phyloP scores from a whole-genome alignment of 2,797 vertebrate species.

The Labroides dimidiatus region DNA sequence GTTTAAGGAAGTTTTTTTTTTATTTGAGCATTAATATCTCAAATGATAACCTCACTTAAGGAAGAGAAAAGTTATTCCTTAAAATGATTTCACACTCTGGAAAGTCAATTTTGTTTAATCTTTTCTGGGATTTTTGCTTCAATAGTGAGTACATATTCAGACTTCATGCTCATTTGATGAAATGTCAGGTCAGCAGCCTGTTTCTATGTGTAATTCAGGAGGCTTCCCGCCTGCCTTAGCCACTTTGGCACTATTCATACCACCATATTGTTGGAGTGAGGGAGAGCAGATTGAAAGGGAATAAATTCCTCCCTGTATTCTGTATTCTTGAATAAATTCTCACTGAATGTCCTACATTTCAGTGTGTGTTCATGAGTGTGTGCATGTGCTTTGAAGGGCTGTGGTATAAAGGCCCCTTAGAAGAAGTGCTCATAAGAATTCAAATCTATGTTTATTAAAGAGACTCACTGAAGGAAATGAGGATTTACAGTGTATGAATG shows the following conservation, averaged over 20 bases:
- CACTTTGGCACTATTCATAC: constrained; percentile 7
- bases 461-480: constrained; percentile 45
- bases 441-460: constrained; percentile 70
- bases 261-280: constrained; percentile 5
- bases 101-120: no score
- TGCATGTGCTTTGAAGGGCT: constrained; percentile 50
- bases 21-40: constrained; percentile 4
- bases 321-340: constrained; percentile 65
- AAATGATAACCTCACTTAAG: no score
- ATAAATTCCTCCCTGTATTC: constrained; percentile 45
- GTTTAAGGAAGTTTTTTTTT: neutral
- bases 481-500: constrained; percentile 41
- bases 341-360: constrained; percentile 71
- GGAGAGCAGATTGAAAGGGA: constrained; percentile 49
- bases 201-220: constrained; percentile 37
- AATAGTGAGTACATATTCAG: constrained; percentile 18
- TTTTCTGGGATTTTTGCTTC: no score
- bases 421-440: constrained; percentile 64
- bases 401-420: constrained; percentile 53
- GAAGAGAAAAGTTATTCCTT: no score
- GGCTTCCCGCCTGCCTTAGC: constrained; percentile 27
- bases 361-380: constrained; percentile 15
- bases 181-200: constrained; percentile 18
- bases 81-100: no score
- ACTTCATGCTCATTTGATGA: constrained; percentile 29